phyloP scores from a whole-genome alignment of 2,888 invertebrate genomes.

The Apantesis nais region DNA sequence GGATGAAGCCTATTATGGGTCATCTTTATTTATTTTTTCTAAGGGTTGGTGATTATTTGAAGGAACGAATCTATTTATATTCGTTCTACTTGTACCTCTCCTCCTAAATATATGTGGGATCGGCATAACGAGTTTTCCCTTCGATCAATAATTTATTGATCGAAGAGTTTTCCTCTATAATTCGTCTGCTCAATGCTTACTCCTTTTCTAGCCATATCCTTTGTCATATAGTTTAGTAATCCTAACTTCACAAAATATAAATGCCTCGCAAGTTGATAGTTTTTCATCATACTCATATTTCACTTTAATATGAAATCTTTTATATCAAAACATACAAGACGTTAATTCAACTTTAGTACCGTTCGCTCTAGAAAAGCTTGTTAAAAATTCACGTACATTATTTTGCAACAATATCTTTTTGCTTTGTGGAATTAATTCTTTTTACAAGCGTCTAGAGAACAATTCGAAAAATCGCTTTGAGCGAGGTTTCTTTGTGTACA shows the following conservation, averaged over 20 bases:
- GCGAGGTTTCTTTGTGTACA: conserved; percentile 6
- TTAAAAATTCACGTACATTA: neutral
- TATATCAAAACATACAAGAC: neutral
- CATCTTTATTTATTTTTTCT: neutral
- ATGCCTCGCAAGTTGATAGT: neutral
- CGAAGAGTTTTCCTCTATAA: too few species aligned
- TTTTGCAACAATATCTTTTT: conserved; percentile 9
- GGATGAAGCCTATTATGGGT: neutral
- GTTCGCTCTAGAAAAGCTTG: neutral
- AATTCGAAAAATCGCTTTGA: conserved; percentile 11
- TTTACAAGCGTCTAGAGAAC: conserved; percentile 5
- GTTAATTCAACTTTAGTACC: neutral
- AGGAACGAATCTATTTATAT: too few species aligned
- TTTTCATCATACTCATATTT: neutral
- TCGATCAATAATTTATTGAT: too few species aligned
- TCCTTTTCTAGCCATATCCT: too few species aligned
- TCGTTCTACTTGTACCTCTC: too few species aligned
- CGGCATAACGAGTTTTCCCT: too few species aligned
- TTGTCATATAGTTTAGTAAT: too few species aligned
- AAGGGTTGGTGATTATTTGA: neutral
- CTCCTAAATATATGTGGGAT: too few species aligned
- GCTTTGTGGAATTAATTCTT: conserved; percentile 13
- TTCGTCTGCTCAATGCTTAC: too few species aligned
- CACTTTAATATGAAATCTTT: neutral
- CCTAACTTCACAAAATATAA: too few species aligned